Percentiles rank a stretch among this genome's conserved stretches.
Conservation (phyloP, 2,113 vertebrate genomes). For the Corythornis cristatus region DNA sequence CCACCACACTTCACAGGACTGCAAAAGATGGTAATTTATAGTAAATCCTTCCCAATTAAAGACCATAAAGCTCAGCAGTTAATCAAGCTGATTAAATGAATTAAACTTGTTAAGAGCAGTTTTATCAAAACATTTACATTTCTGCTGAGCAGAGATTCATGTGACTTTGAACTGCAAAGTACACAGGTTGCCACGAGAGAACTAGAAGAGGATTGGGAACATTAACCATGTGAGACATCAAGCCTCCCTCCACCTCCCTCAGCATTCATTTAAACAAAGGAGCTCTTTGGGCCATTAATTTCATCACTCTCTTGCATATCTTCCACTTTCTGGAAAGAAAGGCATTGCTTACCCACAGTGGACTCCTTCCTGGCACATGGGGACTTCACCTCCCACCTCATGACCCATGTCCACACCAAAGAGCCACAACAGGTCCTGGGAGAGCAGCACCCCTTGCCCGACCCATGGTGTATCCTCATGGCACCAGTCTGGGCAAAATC, state of each 20-base stretch:
- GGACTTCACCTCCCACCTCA: background rate
- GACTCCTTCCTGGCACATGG: background rate
- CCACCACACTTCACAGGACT: background rate
- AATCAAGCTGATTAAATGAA: slow-evolving; percentile 53
- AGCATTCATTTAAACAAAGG: slow-evolving; percentile 12
- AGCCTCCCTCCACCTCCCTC: background rate
- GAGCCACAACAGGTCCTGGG: background rate
- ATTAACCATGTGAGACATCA: slow-evolving; percentile 25
- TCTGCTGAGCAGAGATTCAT: slow-evolving; percentile 64
- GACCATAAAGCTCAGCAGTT: slow-evolving; percentile 10
- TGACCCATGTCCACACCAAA: background rate
- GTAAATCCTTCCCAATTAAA: slow-evolving; percentile 12
- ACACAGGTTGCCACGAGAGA: slow-evolving; percentile 51
- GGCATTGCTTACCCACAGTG: background rate
- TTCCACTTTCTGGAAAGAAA: background rate
- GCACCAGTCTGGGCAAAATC: background rate
- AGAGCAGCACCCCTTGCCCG: background rate
- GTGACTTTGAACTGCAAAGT: slow-evolving; percentile 44
- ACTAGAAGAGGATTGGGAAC: slow-evolving; percentile 16
- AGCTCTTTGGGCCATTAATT: background rate
- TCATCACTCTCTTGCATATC: background rate
- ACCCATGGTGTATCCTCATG: background rate
- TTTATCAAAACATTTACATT: slow-evolving; percentile 76
- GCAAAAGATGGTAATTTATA: background rate
- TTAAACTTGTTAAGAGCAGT: slow-evolving; percentile 45